Evolutionary conservation across 2,797 vertebrate genomes (phyloP).

Genomic region (Fratercula arctica): DNA sequence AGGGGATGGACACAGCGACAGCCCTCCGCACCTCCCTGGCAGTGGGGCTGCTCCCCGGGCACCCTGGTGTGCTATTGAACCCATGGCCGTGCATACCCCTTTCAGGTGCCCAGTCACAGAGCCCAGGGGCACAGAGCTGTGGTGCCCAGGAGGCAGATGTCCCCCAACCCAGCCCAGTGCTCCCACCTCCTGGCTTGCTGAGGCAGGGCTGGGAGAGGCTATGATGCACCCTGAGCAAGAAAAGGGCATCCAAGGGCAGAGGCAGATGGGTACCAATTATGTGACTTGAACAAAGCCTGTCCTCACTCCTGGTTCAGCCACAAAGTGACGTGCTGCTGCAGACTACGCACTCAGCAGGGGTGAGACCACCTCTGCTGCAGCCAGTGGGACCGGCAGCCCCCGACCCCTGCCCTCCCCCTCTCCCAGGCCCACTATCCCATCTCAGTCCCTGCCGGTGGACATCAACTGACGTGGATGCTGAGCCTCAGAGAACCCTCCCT

Average conservation of each 20-base stretch:
- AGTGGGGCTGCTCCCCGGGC: neutral
- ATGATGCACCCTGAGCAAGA: fast-evolving
- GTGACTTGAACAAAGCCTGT: fast-evolving
- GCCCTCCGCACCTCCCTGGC: fast-evolving
- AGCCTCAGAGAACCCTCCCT: neutral
- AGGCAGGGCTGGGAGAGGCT: neutral
- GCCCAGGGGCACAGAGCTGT: neutral
- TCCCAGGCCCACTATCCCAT: fast-evolving
- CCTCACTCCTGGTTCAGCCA: neutral
- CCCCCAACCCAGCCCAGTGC: fast-evolving
- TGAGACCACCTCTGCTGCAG: neutral
- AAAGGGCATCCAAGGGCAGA: neutral
- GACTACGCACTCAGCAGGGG: fast-evolving
- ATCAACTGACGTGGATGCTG: fast-evolving
- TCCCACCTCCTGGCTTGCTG: neutral
- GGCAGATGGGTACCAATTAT: fast-evolving
- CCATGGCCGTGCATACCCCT: fast-evolving
- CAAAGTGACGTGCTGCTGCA: fast-evolving
- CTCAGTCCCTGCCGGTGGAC: fast-evolving
- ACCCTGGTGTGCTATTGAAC: fast-evolving
- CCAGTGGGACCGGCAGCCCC: neutral
- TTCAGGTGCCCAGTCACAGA: neutral
- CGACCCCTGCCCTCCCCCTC: neutral
- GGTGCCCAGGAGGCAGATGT: fast-evolving
- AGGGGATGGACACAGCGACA: no score